Base-by-base conservation (phyloP, 2,888 invertebrate genomes). In the Thereva unica region DNA sequence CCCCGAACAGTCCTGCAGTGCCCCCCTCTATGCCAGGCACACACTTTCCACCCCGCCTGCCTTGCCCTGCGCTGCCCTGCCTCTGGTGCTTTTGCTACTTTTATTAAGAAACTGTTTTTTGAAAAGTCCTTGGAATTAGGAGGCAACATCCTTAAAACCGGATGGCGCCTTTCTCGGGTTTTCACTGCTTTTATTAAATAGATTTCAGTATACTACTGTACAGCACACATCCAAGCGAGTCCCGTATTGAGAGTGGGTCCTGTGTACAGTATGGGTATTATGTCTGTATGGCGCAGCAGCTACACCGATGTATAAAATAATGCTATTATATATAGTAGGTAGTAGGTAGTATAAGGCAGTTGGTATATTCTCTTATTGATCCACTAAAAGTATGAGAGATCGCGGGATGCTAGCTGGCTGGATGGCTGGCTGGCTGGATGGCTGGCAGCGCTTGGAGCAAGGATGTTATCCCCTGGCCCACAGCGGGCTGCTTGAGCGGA, bases 101-200 rank as follows among this genome's bases (percentile, higher is more conserved):
- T 41, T 55, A 55, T 41, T 55, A 41, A 55, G 55, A 41, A 23
- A 41, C 42, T 42, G 38, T 42, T 40, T 37, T 10, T 34, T 35
- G 7, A 41, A 55, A 55, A 38, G 55, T 55, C 55, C 55, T 57
- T 45, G 35, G 57, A 42, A 57, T 57, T 57, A 57, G 44, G 44
- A 34, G 57, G 37, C 57, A 57, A 57, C 44, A 34, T 57, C 57
- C 38, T 45, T 44, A 45, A 57, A 57, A 57, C 42, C 42, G 45
- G 45, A 57, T 57, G 57, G 45, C 45, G 57, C 57, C 45, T 57
- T 45, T 12, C 37, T 57, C 35, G 57, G 55, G 34, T 57, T 57
- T 23, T 57, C 57, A 40, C 34, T 45, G 57, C 45, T 45, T 44
- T 57, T 57, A 57, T 57, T 42, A 44, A 57, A 57, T 57, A 37